Percentiles rank a stretch among this genome's conserved stretches.
phyloP scores from a whole-genome alignment of 1,140 invertebrate genomes.

The Microvelia longipes region DNA sequence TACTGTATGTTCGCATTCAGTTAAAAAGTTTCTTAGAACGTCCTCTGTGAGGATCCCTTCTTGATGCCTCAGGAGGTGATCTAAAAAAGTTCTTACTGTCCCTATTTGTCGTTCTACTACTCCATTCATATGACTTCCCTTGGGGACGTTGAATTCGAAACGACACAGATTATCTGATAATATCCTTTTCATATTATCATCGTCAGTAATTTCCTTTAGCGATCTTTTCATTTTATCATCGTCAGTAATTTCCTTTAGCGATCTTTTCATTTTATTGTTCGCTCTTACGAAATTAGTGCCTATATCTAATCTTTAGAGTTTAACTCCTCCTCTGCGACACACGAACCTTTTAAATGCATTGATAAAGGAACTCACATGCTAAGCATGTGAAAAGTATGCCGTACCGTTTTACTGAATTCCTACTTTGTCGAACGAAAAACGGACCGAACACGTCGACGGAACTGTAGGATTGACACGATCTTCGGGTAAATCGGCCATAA shows the following conservation, averaged over 20 bases:
- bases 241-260: not conserved
- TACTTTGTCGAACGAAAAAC: not conserved
- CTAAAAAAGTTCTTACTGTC: not conserved
- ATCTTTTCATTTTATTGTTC: not conserved
- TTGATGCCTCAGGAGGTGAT: not conserved
- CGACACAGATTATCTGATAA: not conserved
- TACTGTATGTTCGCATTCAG: not conserved
- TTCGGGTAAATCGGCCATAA: not conserved
- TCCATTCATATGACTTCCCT: not conserved
- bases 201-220: not conserved
- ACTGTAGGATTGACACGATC: not conserved
- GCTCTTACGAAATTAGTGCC: not conserved
- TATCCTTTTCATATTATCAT: not conserved
- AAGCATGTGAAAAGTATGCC: not conserved
- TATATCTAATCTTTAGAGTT: not conserved
- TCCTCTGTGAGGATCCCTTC: not conserved
- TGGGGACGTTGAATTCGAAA: not conserved
- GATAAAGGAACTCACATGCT: not conserved
- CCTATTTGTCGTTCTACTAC: not conserved
- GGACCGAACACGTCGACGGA: not conserved
- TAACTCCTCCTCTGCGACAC: not conserved
- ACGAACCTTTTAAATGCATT: not conserved
- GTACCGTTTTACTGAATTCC: not conserved
- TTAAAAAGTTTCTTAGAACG: not conserved
- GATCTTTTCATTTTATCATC: not conserved